Evolutionary conservation across 92 coral and sea anemone species (phyloP), one percentile per base, ranked within the genome.

Genomic region (Umimayanthus chanpuru): DNA sequence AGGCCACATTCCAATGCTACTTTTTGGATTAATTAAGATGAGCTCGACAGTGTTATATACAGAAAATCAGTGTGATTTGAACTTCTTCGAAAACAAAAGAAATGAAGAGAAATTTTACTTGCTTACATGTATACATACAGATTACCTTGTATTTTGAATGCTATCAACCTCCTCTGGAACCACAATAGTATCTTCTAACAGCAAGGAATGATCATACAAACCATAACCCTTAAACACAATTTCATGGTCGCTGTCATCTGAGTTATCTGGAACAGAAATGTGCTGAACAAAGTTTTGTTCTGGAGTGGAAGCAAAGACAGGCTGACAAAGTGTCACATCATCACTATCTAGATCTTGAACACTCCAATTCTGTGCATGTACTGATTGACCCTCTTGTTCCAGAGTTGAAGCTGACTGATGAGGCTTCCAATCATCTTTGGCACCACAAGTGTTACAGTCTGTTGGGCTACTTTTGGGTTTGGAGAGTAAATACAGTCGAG

Each of bases 261-360:
- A 70, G 75, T 4, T 9, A 67, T 23, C 77, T 66, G 68, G 87
- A 43, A 61, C 43, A 80, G 21, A 18, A 41, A 70, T 36, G 8
- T 85, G 61, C 43, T 40, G 77, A 82, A 29, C 75, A n/a, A n/a
- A n/a, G 61, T 85, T 66, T 71, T 68, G 80, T 41, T 68, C 76
- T 72, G 80, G 88, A 70, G 88, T 85, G 64, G 88, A 85, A 85
- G 80, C 88, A 85, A 85, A 85, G 64, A 85, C 80, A 85, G 88
- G 88, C 88, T 85, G 80, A 85, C 5, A n/a, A 85, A 71, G 88
- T 77, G 76, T 40, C 64, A 85, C n/a, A 65, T 84, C 88, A 85
- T 85, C 80, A 2, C 2, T 67, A 85, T 85, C 79, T 44, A 36
- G 44, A 55, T 38, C 61, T 40, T 40, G 43, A 40, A 40, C 43